phyloP scores from a whole-genome alignment of 2,888 invertebrate species.

The Lasioglossum vierecki region DNA sequence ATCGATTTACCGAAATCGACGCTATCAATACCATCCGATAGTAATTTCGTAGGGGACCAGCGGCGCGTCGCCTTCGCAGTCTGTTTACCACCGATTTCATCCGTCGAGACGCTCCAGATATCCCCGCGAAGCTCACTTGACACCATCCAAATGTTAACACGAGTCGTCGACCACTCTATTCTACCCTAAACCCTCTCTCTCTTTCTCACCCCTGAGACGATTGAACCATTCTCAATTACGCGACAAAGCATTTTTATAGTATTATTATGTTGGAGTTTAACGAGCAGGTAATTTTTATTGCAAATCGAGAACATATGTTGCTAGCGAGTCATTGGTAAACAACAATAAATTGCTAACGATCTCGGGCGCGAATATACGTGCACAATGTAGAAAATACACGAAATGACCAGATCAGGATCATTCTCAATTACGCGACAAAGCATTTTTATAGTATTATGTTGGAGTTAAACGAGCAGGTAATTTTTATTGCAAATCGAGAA shows the following conservation, averaged over 20 bases:
- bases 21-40: conserved; percentile 51
- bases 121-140: not conserved
- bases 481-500: too few relatives aligned
- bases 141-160: not conserved
- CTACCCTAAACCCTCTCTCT: not conserved
- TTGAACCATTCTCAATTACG: not conserved
- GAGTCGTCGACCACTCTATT: not conserved
- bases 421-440: not conserved
- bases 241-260: too few relatives aligned
- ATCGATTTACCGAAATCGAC: conserved; percentile 70
- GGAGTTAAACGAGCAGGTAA: too few relatives aligned
- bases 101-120: not conserved
- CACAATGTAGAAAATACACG: too few relatives aligned
- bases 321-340: too few relatives aligned
- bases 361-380: too few relatives aligned
- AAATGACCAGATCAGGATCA: not conserved
- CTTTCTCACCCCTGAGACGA: not conserved
- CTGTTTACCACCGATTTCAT: conserved; percentile 1
- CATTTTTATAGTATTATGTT: too few relatives aligned
- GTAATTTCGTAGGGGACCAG: conserved; percentile 47
- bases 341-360: too few relatives aligned
- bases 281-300: too few relatives aligned
- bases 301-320: too few relatives aligned
- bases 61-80: not conserved
- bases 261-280: too few relatives aligned